Conservation (phyloP, 1,140 invertebrate genomes). For the Maniola jurtina region DNA sequence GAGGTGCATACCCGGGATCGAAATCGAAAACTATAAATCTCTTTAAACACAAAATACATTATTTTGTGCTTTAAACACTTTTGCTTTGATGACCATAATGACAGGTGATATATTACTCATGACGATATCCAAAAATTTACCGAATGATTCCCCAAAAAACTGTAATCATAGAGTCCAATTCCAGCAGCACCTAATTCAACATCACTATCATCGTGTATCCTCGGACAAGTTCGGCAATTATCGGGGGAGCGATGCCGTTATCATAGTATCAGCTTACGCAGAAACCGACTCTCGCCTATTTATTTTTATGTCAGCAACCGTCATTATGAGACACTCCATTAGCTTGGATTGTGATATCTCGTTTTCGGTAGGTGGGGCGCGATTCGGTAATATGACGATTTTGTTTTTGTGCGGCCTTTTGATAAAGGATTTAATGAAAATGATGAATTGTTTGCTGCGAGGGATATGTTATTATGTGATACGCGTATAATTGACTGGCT, state of each 20-base stretch:
- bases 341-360: constrained; percentile 75
- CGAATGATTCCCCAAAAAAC: background rate
- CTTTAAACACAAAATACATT: too few relatives aligned
- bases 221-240: constrained; percentile 73
- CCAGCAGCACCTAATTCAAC: constrained; percentile 50
- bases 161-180: background rate
- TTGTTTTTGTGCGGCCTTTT: constrained; percentile 33
- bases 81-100: too few relatives aligned
- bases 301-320: constrained; percentile 79
- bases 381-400: constrained; percentile 54
- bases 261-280: constrained; percentile 79
- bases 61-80: too few relatives aligned
- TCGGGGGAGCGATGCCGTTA: constrained; percentile 75
- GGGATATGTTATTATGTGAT: background rate
- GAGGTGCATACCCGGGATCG: too few relatives aligned
- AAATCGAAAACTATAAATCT: too few relatives aligned
- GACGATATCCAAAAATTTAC: too few relatives aligned
- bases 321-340: constrained; percentile 79
- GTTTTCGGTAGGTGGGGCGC: constrained; percentile 74
- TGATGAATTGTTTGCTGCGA: constrained; percentile 7
- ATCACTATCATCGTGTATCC: constrained; percentile 43
- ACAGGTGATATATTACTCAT: too few relatives aligned
- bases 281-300: constrained; percentile 78
- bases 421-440: constrained; percentile 23
- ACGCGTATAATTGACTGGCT: background rate